Base-by-base conservation (phyloP, 1,140 invertebrate genomes). In the Hycleus cichorii region DNA sequence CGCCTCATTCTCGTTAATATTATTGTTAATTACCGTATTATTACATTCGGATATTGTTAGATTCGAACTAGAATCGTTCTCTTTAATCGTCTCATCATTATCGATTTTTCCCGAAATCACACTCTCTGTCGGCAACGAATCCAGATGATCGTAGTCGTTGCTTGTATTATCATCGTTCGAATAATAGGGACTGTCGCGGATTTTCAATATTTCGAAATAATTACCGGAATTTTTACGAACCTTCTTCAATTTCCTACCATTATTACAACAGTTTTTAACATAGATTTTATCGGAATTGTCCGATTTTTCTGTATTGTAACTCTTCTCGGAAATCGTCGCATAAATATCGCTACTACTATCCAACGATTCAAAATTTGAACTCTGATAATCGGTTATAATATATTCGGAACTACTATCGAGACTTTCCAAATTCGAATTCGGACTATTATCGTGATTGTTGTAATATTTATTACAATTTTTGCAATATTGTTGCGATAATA, bases 241-340 rank as follows among this genome's bases (percentile, higher is more conserved):
- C 62, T 80, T 81, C 62, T 77, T 76, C n/a, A 75, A 75, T 62
- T 77, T 72, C 57, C 78, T 75, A 42, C 76, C 77, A 3, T 78
- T 73, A 24, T 78, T 78, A 61, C 78, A 75, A 67, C 81, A 81
- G 63, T 85, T 83, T 70, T 85, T 86, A 25, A 81, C 78, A 61
- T 81, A 83, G 2, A 80, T 78, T 9, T 80, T 77, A 56, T 78
- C 78, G 59, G 71, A 58, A n/a, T 32, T 32, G 3, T 32, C 32
- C 32, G 32, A 32, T 43, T 63, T 66, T n/a, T 53, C 46, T 0
- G 51, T 57, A 24, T 73, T 69, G 45, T 74, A 69, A 43, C 78
- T 77, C 57, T 75, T 77, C 60, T 81, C 74, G 71, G 78, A 72
- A 74, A 80, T 57, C 69, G 76, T 70, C 66, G 77, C 68, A 72